Conservation (phyloP, 2,888 invertebrate genomes). For the Pyrrhosoma nymphula region DNA sequence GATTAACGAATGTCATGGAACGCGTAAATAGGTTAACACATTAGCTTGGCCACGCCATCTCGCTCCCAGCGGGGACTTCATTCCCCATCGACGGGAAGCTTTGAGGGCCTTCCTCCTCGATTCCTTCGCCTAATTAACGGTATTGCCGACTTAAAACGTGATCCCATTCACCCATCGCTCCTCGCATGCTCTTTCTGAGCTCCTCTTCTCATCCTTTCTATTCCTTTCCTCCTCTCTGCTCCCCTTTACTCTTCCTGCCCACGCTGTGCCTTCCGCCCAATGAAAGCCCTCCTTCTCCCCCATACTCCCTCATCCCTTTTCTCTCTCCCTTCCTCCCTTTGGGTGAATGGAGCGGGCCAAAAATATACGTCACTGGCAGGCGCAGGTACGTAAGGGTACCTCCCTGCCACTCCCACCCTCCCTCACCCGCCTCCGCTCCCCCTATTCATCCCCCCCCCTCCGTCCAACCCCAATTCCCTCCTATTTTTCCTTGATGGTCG, state of each 20-base stretch:
- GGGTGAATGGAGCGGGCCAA: conserved; percentile 47
- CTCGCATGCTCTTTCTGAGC: not conserved
- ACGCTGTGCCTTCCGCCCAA: not conserved
- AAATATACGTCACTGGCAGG: conserved; percentile 60
- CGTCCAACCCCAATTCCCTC: not conserved
- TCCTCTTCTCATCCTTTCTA: no score
- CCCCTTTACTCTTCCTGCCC: no score
- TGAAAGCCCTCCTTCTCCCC: not conserved
- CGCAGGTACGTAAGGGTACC: not conserved
- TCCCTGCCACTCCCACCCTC: not conserved
- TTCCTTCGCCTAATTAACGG: conserved; percentile 7
- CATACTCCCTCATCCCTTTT: not conserved
- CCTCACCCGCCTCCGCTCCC: not conserved
- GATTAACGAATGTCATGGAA: not conserved
- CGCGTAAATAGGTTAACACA: not conserved
- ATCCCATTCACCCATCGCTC: not conserved
- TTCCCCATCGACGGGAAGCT: not conserved
- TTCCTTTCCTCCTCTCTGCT: no score
- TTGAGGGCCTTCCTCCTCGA: not conserved
- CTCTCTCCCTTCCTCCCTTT: not conserved
- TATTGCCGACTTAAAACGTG: not conserved
- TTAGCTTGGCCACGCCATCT: not conserved
- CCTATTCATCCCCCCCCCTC: no score
- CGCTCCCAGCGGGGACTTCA: not conserved
- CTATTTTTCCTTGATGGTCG: conserved; percentile 23